A percentile compares a stretch with the other conserved stretches of the same genome.
Conservation (phyloP, 2,797 vertebrate species). For the Aeoliscus strigatus region DNA sequence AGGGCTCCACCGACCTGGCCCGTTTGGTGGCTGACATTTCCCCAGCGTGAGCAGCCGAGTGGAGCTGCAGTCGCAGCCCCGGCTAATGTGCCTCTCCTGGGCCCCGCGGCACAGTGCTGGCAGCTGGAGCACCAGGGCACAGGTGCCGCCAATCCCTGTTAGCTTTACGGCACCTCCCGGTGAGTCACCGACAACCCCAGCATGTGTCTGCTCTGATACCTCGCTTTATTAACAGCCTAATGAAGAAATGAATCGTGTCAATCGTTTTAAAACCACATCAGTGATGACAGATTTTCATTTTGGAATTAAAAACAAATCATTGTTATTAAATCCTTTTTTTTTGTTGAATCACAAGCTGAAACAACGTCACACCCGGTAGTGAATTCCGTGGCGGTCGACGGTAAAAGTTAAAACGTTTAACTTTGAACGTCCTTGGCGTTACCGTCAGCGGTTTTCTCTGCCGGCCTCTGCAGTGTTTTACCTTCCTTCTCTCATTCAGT, state of each 20-base stretch:
- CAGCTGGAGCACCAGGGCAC: constrained; percentile 62
- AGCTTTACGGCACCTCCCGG: constrained; percentile 68
- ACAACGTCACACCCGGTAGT: too few species aligned
- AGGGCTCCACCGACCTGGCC: constrained; percentile 63
- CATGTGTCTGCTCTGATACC: constrained; percentile 59
- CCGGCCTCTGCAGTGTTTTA: too few species aligned
- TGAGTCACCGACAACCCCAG: constrained; percentile 68
- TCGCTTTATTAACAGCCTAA: constrained; percentile 65
- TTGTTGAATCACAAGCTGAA: too few species aligned
- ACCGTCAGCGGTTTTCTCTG: too few species aligned
- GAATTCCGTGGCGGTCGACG: too few species aligned
- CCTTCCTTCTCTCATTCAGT: too few species aligned
- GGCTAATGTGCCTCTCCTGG: constrained; percentile 53
- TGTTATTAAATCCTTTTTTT: too few species aligned
- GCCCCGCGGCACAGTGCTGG: constrained; percentile 50
- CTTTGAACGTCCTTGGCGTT: too few species aligned
- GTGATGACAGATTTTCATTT: constrained; percentile 18
- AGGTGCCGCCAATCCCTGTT: constrained; percentile 73
- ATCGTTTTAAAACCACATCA: constrained; percentile 1
- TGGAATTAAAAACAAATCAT: too few species aligned
- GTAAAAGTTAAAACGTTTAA: too few species aligned
- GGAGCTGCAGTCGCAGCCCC: constrained; percentile 47
- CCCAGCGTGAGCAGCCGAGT: constrained; percentile 64
- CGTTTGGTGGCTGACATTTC: constrained; percentile 72
- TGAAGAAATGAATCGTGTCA: constrained; percentile 52